Evolutionary conservation across 2,888 invertebrate genomes (phyloP).

Genomic region (Drosophila austrosaltans): DNA sequence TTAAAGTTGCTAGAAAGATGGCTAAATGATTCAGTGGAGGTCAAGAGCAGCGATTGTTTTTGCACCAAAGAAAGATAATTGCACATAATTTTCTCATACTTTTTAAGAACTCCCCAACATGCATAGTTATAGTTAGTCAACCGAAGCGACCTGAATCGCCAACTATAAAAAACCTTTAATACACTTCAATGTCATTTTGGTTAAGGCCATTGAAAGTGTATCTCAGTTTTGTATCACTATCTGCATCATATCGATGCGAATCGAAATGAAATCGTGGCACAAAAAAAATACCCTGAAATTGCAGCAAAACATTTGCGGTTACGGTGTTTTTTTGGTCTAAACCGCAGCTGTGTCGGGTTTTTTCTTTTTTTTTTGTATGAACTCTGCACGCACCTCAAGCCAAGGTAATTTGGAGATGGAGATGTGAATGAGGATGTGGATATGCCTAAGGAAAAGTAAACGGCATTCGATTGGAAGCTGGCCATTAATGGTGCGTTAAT

Average conservation of each 20-base stretch:
- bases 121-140: conserved; percentile 16
- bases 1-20: background rate
- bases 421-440: conserved; percentile 37
- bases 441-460: conserved; percentile 27
- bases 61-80: background rate
- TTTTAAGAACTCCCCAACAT: no score
- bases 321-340: conserved; percentile 40
- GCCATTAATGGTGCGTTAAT: conserved; percentile 65
- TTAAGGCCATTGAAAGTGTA: conserved; percentile 48
- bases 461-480: conserved; percentile 43
- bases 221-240: conserved; percentile 32
- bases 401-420: conserved; percentile 32
- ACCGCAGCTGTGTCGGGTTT: conserved; percentile 58
- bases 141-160: conserved; percentile 30
- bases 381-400: conserved; percentile 58
- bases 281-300: conserved; percentile 40
- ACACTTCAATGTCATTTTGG: conserved; percentile 66
- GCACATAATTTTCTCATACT: conserved; percentile 14
- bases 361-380: conserved; percentile 15
- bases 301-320: conserved; percentile 67
- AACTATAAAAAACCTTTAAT: conserved; percentile 20
- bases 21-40: background rate
- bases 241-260: conserved; percentile 32
- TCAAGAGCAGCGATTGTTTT: background rate
- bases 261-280: conserved; percentile 37